phyloP scores from a whole-genome alignment of 2,888 invertebrate species.

The Leucozona laternaria region DNA sequence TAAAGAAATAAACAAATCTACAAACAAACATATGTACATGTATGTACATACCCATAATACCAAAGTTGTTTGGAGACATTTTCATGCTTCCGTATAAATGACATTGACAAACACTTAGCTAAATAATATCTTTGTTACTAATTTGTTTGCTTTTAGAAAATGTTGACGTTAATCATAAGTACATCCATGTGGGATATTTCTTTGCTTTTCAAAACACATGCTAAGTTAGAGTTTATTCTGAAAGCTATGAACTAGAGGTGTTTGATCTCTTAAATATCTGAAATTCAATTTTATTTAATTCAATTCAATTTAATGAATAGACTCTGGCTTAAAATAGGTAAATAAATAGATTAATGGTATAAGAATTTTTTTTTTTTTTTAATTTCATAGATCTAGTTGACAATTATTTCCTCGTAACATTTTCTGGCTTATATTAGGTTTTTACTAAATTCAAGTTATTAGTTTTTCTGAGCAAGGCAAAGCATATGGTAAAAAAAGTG shows the following conservation, averaged over 20 bases:
- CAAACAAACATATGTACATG: no score
- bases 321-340: not conserved
- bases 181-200: not conserved
- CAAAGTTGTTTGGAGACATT: not conserved
- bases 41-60: no score
- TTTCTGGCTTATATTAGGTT: no score
- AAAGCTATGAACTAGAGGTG: not conserved
- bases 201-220: conserved; percentile 7
- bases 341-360: no score
- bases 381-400: no score
- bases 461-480: no score
- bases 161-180: conserved; percentile 19
- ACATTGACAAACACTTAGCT: conserved; percentile 49
- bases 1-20: not conserved
- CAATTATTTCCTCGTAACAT: no score
- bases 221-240: not conserved
- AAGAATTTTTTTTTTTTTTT: no score
- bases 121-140: conserved; percentile 29
- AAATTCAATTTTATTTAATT: not conserved
- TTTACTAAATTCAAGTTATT: no score
- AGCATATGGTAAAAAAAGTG: no score
- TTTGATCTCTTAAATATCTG: no score
- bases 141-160: conserved; percentile 35
- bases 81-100: conserved; percentile 36
- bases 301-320: not conserved